Percentiles rank a stretch among this genome's conserved stretches.
Conservation (phyloP, 2,113 vertebrate genomes). For the Uria lomvia region DNA sequence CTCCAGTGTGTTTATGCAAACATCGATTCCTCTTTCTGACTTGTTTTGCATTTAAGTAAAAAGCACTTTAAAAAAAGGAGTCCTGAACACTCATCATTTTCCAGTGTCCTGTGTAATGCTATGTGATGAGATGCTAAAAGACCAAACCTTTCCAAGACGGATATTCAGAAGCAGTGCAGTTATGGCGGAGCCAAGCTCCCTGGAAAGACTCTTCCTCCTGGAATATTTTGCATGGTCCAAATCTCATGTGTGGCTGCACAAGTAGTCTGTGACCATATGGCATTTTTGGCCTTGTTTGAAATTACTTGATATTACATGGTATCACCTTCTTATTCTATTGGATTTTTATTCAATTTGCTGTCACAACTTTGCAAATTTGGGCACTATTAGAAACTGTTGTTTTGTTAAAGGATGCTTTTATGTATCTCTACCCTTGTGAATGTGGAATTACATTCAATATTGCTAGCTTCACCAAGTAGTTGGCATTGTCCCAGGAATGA, state of each 20-base stretch:
- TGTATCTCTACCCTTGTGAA: background rate
- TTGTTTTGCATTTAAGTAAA: background rate
- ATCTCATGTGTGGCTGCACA: background rate
- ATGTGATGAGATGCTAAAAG: background rate
- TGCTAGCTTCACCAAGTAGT: background rate
- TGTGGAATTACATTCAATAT: background rate
- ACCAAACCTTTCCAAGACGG: background rate
- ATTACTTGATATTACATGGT: background rate
- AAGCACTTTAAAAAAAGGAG: background rate
- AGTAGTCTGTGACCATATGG: background rate
- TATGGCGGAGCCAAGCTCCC: background rate
- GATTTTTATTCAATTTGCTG: background rate
- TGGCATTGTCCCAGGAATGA: background rate
- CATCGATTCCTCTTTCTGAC: background rate
- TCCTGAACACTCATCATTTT: background rate
- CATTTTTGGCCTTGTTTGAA: background rate
- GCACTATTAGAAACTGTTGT: background rate
- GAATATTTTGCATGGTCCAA: background rate
- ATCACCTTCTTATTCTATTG: background rate
- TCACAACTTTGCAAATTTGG: background rate
- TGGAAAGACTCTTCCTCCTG: background rate
- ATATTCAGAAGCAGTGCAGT: background rate
- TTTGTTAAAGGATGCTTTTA: background rate
- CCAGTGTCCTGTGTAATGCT: background rate
- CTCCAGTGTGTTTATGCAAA: background rate